phyloP scores from a whole-genome alignment of 2,113 vertebrate species.

The Cebidichthys violaceus region DNA sequence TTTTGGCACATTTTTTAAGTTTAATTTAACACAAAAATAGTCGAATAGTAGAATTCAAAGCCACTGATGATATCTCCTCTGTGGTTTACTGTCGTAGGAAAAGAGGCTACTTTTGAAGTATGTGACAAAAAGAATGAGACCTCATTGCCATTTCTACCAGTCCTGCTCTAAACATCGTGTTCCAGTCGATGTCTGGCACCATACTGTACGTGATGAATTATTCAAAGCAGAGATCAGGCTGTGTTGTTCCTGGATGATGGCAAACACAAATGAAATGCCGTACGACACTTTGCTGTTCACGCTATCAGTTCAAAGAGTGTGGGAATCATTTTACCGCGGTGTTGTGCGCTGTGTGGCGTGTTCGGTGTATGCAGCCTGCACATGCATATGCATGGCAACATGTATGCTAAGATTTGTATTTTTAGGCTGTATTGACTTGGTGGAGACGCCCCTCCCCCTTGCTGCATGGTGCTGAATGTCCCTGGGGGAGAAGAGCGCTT shows the following conservation, averaged over 20 bases:
- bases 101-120: constrained; percentile 43
- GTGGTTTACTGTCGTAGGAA: background rate
- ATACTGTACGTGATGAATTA: constrained; percentile 66
- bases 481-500: background rate
- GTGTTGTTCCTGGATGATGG: constrained; percentile 52
- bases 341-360: background rate
- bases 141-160: constrained; percentile 34
- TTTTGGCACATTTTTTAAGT: too few species aligned
- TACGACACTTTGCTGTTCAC: constrained; percentile 35
- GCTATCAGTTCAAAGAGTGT: constrained; percentile 1
- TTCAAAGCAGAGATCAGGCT: constrained; percentile 53
- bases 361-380: constrained; percentile 5
- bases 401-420: background rate
- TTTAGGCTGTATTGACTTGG: constrained; percentile 22
- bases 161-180: constrained; percentile 46
- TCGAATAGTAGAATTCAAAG: background rate
- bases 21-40: background rate
- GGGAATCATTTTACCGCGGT: constrained; percentile 14
- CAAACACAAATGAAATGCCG: constrained; percentile 55
- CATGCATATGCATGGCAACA: constrained; percentile 16
- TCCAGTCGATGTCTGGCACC: constrained; percentile 56
- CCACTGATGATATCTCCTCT: constrained; percentile 6
- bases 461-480: background rate
- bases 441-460: background rate
- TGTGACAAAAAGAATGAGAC: constrained; percentile 45